Evolutionary conservation across 2,113 vertebrate species (phyloP), one percentile per base, ranked within the genome.

Genomic region (Procapra przewalskii): DNA sequence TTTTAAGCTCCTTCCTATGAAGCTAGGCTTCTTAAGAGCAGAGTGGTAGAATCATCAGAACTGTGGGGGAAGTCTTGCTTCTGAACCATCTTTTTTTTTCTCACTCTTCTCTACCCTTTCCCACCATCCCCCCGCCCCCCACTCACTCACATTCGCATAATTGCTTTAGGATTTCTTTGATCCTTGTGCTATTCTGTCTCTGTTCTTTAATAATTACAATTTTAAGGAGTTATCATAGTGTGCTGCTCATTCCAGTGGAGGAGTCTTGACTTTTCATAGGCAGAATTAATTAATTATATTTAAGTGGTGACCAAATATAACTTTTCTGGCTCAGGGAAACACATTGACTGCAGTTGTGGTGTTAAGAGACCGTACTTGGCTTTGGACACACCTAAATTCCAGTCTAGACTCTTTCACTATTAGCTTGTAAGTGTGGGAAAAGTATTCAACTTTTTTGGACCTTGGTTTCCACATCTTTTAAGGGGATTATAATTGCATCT

Each of bases 301-400:
- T 94, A 95, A 92, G 54, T 59, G 25, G 59, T 90, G 55, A 71
- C 48, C 91, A 90, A 93, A 64, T 75, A 67, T 90, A 95, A 94
- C n/a, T 67, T 91, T 57, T 79, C 50, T 23, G 27, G 33, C 50
- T 43, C 60, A 31, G 3, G 81, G 60, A 97, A 67, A 71, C 50
- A 43, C n/a, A 33, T 62, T 75, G 77, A 62, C 50, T 55, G 1
- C 33, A 71, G 17, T 52, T 93, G 11, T 52, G 27, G 31, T 83
- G 14, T 60, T 81, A 31, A 79, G 23, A 88, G 55, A 43, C 50
- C 1, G 4, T 90, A 14, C 52, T 88, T 92, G 79, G 27, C 60
- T 93, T 96, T 91, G 84, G 27, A 13, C 29, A 75, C 16, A 23
- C 50, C 77, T 91, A 50, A 21, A 54, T 95, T 91, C 36, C n/a